These are phyloP conservation scores for Elysia chlorotica DNA, from an alignment of 1,140 invertebrate species.

Conservation along the genomic window DNA sequence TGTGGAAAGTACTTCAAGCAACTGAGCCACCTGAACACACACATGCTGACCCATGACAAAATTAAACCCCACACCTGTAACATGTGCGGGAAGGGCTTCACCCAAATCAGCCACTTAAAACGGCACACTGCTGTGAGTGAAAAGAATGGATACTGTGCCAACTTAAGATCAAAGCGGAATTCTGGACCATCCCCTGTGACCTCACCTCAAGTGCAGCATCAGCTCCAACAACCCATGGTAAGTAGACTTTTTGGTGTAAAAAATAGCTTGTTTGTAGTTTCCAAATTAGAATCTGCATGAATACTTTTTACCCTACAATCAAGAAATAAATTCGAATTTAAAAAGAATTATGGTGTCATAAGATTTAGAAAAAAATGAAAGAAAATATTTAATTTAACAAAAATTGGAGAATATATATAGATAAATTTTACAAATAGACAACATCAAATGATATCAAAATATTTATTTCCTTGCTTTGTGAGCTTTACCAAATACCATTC, in stretches of 20 bases:
- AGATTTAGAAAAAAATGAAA: no score
- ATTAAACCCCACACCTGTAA: slow-evolving; percentile 56
- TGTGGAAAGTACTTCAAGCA: slow-evolving; percentile 62
- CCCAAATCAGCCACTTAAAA: slow-evolving; percentile 45
- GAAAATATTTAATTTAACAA: no score
- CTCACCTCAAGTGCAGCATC: no score
- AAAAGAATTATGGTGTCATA: no score
- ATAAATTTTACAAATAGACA: no score
- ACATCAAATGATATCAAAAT: no score
- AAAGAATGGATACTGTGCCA: slow-evolving; percentile 24
- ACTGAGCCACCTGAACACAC: slow-evolving; percentile 56
- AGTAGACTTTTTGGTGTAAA: slow-evolving; percentile 5
- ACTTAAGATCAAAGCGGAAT: slow-evolving; percentile 11
- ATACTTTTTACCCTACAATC: no score
- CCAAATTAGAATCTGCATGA: background rate
- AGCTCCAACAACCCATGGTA: slow-evolving; percentile 1
- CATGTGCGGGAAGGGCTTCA: slow-evolving; percentile 56
- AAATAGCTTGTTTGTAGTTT: background rate
- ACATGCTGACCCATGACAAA: slow-evolving; percentile 60
- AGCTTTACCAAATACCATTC: no score
- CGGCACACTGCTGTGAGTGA: slow-evolving; percentile 20
- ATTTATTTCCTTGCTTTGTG: no score
- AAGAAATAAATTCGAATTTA: no score
- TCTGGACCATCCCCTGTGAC: slow-evolving; percentile 9
- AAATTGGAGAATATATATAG: no score